These are phyloP conservation scores for Apomyelois bistriatella DNA, from an alignment of 2,888 invertebrate genomes.

Conservation along the genomic window DNA sequence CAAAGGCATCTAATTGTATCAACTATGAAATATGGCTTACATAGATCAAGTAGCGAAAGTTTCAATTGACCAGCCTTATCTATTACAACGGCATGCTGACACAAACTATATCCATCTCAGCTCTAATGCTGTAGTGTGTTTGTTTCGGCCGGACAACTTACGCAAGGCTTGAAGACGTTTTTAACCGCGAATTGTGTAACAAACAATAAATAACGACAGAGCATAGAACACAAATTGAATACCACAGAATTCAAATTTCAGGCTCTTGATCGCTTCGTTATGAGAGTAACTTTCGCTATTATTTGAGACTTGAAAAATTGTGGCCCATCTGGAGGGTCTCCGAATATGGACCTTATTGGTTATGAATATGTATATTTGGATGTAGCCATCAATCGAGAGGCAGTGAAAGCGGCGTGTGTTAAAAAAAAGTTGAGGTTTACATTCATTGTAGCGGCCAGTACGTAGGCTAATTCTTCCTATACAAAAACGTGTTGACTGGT, in stretches of 20 bases:
- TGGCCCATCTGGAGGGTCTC: slow-evolving; percentile 16
- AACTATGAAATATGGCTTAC: slow-evolving; percentile 7
- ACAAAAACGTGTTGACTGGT: slow-evolving; percentile 13
- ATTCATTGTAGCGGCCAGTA: slow-evolving; percentile 37
- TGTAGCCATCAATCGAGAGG: slow-evolving; percentile 46
- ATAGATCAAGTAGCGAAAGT: slow-evolving; percentile 14
- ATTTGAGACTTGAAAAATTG: slow-evolving; percentile 40
- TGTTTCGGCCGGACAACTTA: slow-evolving; percentile 29
- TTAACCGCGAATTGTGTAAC: slow-evolving; percentile 32
- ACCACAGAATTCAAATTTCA: slow-evolving; percentile 47
- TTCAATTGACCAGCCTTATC: slow-evolving; percentile 3
- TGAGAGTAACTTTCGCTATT: slow-evolving; percentile 53
- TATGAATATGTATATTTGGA: slow-evolving; percentile 26
- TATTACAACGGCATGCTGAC: slow-evolving; percentile 1
- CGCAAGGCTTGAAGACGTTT: slow-evolving; percentile 18
- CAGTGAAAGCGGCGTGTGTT: slow-evolving; percentile 61
- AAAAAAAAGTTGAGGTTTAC: slow-evolving; percentile 35
- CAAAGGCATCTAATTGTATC: slow-evolving; percentile 6
- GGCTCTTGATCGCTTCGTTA: slow-evolving; percentile 42
- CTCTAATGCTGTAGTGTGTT: slow-evolving; percentile 27
- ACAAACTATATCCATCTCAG: slow-evolving; percentile 11
- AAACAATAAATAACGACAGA: slow-evolving; percentile 35
- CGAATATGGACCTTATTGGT: slow-evolving; percentile 25
- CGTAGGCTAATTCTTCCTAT: neutral
- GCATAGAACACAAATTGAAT: slow-evolving; percentile 38